phyloP scores from a whole-genome alignment of 2,113 vertebrate genomes.

The Tonatia bakeri region DNA sequence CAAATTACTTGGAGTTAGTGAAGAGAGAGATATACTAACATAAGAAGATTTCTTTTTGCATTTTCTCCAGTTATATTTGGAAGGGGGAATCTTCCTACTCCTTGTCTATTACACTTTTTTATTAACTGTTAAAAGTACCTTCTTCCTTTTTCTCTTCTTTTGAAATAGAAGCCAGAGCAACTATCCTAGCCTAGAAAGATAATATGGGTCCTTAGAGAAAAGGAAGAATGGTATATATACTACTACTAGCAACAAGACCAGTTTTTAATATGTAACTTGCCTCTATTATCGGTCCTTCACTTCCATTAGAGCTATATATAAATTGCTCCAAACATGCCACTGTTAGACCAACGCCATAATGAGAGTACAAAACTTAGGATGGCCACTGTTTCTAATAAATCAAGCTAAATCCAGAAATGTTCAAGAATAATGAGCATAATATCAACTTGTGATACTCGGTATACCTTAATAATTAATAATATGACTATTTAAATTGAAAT shows the following conservation, averaged over 20 bases:
- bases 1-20: conserved; percentile 74
- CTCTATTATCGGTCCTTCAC: background rate
- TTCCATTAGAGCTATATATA: background rate
- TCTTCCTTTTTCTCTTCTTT: conserved; percentile 47
- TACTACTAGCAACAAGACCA: background rate
- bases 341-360: background rate
- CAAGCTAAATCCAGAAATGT: conserved; percentile 28
- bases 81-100: background rate
- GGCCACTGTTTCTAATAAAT: background rate
- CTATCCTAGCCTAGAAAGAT: conserved; percentile 19
- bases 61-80: conserved; percentile 59
- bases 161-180: conserved; percentile 21
- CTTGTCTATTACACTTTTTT: conserved; percentile 47
- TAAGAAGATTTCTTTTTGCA: conserved; percentile 64
- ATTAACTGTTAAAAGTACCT: conserved; percentile 41
- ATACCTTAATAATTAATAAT: background rate
- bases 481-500: conserved; percentile 27
- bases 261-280: conserved; percentile 22
- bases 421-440: conserved; percentile 5
- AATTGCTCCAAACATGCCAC: background rate
- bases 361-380: background rate
- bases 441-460: background rate
- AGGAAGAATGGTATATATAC: conserved; percentile 9
- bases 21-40: conserved; percentile 68
- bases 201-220: conserved; percentile 3